Evolutionary conservation across 2,113 vertebrate genomes (phyloP).

Genomic region (Dromaius novaehollandiae): DNA sequence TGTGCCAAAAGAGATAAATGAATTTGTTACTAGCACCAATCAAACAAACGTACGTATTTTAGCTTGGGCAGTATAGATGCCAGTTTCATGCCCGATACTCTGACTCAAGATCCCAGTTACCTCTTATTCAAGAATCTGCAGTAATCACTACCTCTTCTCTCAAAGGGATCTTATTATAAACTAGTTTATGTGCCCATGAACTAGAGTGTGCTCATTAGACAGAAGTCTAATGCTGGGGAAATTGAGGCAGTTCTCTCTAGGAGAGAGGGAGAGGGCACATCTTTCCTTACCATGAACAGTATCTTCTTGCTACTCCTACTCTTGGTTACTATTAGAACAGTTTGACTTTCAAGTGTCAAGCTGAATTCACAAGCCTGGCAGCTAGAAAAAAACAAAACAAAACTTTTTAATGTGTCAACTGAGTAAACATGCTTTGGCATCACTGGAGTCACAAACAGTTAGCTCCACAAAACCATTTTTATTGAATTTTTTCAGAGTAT

Average conservation of each 20-base stretch:
- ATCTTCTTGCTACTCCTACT: background rate
- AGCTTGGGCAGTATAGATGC: background rate
- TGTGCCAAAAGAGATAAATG: background rate
- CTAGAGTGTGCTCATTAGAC: rapidly evolving
- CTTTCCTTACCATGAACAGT: background rate
- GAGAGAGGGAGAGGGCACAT: background rate
- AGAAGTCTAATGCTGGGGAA: background rate
- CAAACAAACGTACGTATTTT: rapidly evolving
- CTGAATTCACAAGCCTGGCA: background rate
- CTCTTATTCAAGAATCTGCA: background rate
- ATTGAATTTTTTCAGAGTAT: background rate
- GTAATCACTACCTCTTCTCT: background rate
- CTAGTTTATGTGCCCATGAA: background rate
- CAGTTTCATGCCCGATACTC: background rate
- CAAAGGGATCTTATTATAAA: background rate
- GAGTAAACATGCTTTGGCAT: background rate
- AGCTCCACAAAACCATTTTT: background rate
- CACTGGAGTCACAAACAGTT: background rate
- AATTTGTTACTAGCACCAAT: background rate
- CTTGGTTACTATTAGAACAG: background rate
- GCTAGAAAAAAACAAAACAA: background rate
- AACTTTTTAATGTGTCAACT: background rate
- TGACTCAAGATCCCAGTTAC: background rate
- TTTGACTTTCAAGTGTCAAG: background rate
- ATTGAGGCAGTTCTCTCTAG: background rate